Evolutionary conservation across 2,888 invertebrate species (phyloP), one percentile per base, ranked within the genome.

Genomic region (Drosophila diplacantha): DNA sequence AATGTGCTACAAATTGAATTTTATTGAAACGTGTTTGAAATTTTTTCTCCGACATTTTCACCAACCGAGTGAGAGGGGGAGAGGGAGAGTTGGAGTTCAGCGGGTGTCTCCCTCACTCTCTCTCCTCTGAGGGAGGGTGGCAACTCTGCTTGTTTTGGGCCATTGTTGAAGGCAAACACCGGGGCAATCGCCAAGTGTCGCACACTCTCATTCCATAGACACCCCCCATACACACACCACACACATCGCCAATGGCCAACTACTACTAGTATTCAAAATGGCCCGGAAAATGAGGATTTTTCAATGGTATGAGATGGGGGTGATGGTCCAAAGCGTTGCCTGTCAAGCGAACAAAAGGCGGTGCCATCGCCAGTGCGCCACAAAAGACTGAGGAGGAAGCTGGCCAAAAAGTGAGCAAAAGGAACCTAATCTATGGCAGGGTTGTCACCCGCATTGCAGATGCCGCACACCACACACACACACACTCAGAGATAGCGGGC

Each of bases 11-110:
- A 83, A 80, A 80, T 80, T 80, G 80, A 80, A 80, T 80, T 80
- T 83, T 83, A 80, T 80, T 83, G 83, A 83, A 80, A 83, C 80
- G 80, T 80, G 80, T 80, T 83, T 80, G 80, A 83, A 80, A 83
- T 79, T 79, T 82, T 81, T 81, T 75, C 69, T 66, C 75, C 64
- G 83, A 70, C 77, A 68, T 63, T 69, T 74, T 65, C 62, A 73
- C 37, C 41, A 34, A 51, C 39, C 51, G 44, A 54, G 47, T 3
- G 22, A 37, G 32, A 18, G 18, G 7, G 9, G 7, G 22, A 24
- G 46, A 18, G n/a, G 9, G 18, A 20, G 22, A 24, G 46, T 11
- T 11, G 29, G 20, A 51, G 46, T 16, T 29, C 34, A 34, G 34
- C 8, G 31, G 46, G 39, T 16, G 11, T 16, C 24, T 16, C 9